Percentiles rank a stretch among this genome's conserved stretches.
Evolutionary conservation across 2,888 invertebrate species (phyloP).

Genomic region (Asteroscopus sphinx): DNA sequence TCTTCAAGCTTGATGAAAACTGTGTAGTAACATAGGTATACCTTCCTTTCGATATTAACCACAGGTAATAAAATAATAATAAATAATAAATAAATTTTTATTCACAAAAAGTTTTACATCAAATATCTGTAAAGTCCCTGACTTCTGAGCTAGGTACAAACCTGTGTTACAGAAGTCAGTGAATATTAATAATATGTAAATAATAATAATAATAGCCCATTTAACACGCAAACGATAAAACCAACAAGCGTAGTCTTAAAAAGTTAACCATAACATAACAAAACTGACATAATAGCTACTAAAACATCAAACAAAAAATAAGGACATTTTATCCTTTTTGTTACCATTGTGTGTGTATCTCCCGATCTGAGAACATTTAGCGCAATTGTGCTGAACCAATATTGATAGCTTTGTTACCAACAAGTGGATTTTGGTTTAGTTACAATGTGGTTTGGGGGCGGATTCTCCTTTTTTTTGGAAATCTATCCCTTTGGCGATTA

Average conservation of each 20-base stretch:
- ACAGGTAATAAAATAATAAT: too few relatives aligned
- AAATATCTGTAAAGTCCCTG: too few relatives aligned
- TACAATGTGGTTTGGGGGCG: slow-evolving; percentile 40
- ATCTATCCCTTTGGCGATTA: slow-evolving; percentile 44
- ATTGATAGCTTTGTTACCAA: slow-evolving; percentile 44
- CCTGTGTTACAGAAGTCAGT: too few relatives aligned
- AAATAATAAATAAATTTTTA: too few relatives aligned
- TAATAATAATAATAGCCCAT: too few relatives aligned
- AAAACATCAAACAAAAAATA: slow-evolving; percentile 18
- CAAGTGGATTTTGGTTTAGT: slow-evolving; percentile 48
- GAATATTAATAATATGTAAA: too few relatives aligned
- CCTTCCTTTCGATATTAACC: too few relatives aligned
- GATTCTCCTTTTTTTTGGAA: slow-evolving; percentile 37
- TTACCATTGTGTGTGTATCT: slow-evolving; percentile 42
- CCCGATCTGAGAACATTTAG: slow-evolving; percentile 41
- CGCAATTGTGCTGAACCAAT: slow-evolving; percentile 41
- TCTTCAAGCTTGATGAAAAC: too few relatives aligned
- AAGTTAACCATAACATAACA: slow-evolving; percentile 31
- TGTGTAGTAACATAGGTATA: too few relatives aligned
- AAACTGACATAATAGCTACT: slow-evolving; percentile 4
- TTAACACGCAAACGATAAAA: not conserved
- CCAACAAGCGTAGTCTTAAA: slow-evolving; percentile 9
- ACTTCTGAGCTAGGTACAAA: too few relatives aligned
- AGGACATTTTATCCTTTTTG: slow-evolving; percentile 17
- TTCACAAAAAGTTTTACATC: too few relatives aligned